Evolutionary conservation across 2,888 invertebrate genomes (phyloP).

Genomic region (Chloroclystis v-ata): DNA sequence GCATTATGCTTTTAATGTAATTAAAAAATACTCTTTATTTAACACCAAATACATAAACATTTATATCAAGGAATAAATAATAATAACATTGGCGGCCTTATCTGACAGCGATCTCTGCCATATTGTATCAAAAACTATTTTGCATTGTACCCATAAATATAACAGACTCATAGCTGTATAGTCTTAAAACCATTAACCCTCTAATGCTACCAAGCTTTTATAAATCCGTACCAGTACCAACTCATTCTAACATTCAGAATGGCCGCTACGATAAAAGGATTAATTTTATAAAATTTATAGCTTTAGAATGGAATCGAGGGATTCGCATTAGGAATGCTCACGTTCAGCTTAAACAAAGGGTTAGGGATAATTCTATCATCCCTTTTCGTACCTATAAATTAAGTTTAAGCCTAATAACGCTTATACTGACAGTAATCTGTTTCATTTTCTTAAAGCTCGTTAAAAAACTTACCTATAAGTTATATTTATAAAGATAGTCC

Average conservation of each 20-base stretch:
- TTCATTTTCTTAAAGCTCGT: no score
- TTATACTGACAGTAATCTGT: no score
- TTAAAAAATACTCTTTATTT: no score
- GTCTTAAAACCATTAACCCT: background rate
- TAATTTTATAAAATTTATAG: conserved; percentile 66
- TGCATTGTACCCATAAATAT: background rate
- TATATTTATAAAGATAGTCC: no score
- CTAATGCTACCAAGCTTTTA: no score
- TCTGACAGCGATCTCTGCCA: no score
- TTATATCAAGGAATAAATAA: no score
- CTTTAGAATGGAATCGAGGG: conserved; percentile 39
- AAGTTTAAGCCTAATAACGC: background rate
- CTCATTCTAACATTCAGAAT: conserved; percentile 33
- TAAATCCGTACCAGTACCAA: conserved; percentile 36
- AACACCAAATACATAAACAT: no score
- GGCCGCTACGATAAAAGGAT: conserved; percentile 64
- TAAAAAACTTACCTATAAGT: no score
- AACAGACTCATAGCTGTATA: background rate
- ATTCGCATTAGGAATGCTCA: conserved; percentile 33
- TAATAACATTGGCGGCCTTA: no score
- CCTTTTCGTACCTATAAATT: conserved; percentile 11
- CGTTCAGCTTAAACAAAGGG: conserved; percentile 31
- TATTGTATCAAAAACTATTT: no score
- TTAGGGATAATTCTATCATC: conserved; percentile 28
- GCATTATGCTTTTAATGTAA: no score